A percentile compares a stretch with the other conserved stretches of the same genome.
Evolutionary conservation across 2,888 invertebrate genomes (phyloP).

Genomic region (Ochropacha duplaris): DNA sequence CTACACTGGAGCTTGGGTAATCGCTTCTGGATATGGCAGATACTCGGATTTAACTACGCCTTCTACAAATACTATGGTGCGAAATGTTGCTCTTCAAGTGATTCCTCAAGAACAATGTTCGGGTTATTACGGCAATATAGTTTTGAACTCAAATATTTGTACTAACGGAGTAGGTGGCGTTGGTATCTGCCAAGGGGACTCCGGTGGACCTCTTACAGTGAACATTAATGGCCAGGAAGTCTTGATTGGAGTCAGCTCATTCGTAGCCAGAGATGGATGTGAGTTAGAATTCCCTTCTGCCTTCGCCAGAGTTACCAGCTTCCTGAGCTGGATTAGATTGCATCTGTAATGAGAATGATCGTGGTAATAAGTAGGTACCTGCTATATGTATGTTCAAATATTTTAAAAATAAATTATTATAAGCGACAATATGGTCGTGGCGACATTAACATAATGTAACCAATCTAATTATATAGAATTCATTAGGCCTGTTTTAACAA

Average conservation of each 20-base stretch:
- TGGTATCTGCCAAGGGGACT: slow-evolving; percentile 69
- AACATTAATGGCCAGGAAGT: slow-evolving; percentile 43
- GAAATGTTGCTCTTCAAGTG: slow-evolving; percentile 54
- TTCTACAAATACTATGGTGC: slow-evolving; percentile 53
- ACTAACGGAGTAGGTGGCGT: slow-evolving; percentile 61
- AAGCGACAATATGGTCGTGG: too few species aligned
- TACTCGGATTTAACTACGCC: slow-evolving; percentile 55
- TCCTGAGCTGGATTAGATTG: slow-evolving; percentile 51
- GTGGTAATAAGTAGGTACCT: neutral
- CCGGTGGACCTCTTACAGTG: slow-evolving; percentile 60
- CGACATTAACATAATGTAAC: too few species aligned
- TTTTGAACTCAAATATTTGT: slow-evolving; percentile 61
- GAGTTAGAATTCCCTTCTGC: slow-evolving; percentile 63
- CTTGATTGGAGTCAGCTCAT: slow-evolving; percentile 66
- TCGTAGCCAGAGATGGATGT: slow-evolving; percentile 62
- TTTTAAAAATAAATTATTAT: too few species aligned
- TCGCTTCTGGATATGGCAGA: slow-evolving; percentile 62
- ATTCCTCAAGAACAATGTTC: slow-evolving; percentile 49
- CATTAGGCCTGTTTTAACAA: too few species aligned
- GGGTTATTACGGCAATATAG: slow-evolving; percentile 40
- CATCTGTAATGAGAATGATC: slow-evolving; percentile 32
- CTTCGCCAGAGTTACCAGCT: slow-evolving; percentile 57
- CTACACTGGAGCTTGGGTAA: slow-evolving; percentile 42
- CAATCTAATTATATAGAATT: too few species aligned
- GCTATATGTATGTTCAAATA: too few species aligned